A percentile compares a stretch with the other conserved stretches of the same genome.
Evolutionary conservation across 2,113 vertebrate species (phyloP).

Genomic region (Sclerurus mexicanus): DNA sequence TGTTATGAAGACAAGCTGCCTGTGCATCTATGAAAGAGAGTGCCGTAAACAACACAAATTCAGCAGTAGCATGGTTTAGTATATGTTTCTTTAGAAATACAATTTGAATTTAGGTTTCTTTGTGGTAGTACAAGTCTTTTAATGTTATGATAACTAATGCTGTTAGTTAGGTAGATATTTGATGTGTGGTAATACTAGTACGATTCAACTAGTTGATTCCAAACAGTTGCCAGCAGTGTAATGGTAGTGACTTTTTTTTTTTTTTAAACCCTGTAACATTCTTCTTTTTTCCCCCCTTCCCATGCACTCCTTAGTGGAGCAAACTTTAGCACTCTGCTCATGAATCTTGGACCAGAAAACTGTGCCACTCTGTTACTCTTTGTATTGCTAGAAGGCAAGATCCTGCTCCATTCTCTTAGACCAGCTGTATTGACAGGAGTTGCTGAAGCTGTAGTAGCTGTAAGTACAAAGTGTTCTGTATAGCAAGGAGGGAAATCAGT

Average conservation of each 20-base stretch:
- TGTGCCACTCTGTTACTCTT: slow-evolving; percentile 92
- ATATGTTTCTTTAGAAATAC: not conserved
- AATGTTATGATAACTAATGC: not conserved
- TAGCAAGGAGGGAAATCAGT: not conserved
- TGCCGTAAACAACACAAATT: not conserved
- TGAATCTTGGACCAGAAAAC: slow-evolving; percentile 95
- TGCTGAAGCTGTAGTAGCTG: slow-evolving; percentile 95
- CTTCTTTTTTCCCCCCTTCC: not conserved
- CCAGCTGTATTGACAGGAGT: slow-evolving; percentile 96
- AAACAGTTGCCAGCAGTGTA: not conserved
- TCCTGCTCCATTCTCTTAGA: slow-evolving; percentile 94
- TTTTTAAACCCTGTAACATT: not conserved
- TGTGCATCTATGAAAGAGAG: not conserved
- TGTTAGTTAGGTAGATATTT: not conserved
- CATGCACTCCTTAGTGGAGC: slow-evolving; percentile 82
- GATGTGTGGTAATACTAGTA: not conserved
- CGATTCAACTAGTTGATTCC: not conserved
- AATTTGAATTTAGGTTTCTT: not conserved
- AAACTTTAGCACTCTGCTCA: slow-evolving; percentile 91
- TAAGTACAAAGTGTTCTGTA: slow-evolving; percentile 76
- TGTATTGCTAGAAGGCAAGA: slow-evolving; percentile 92
- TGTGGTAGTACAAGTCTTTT: not conserved
- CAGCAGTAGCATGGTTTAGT: not conserved
- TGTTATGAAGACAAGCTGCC: not conserved
- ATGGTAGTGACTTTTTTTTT: not conserved